Conservation (phyloP, 2,888 invertebrate species). For the Pollenia angustigena region DNA sequence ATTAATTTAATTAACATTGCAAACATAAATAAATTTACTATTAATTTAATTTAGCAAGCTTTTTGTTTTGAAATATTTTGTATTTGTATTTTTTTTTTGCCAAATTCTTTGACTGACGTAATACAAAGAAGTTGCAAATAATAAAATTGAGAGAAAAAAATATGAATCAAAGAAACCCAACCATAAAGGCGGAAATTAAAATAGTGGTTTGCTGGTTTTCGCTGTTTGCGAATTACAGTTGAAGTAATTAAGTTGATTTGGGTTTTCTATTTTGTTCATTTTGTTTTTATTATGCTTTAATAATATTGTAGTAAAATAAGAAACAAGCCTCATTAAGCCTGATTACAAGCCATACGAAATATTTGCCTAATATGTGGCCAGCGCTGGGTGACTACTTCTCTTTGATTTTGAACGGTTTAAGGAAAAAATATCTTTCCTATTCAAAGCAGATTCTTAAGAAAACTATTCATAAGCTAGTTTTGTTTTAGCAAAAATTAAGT, state of each 20-base stretch:
- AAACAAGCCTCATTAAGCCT: constrained; percentile 47
- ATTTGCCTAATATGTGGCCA: background rate
- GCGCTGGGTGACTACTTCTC: background rate
- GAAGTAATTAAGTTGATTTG: constrained; percentile 16
- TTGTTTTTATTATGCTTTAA: constrained; percentile 15
- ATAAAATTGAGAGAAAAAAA: background rate
- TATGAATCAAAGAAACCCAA: background rate
- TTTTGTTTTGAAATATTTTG: constrained; percentile 5
- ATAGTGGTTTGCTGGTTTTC: background rate
- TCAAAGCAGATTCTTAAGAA: constrained; percentile 37
- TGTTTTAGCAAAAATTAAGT: background rate
- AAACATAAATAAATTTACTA: background rate
- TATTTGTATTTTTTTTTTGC: background rate
- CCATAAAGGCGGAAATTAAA: constrained; percentile 46
- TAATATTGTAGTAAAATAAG: constrained; percentile 8
- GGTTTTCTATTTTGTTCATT: constrained; percentile 1
- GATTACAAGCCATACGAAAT: constrained; percentile 20
- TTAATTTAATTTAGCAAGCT: background rate
- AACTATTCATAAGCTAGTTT: background rate
- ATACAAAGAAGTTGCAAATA: constrained; percentile 22
- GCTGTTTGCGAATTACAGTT: constrained; percentile 35
- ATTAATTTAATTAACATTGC: constrained; percentile 3
- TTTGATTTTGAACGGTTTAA: background rate
- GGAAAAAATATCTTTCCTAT: background rate
- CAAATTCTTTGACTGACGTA: constrained; percentile 27